These are phyloP conservation scores for Panthera uncia DNA, from an alignment of 2,113 vertebrate genomes.

Conservation along the genomic window DNA sequence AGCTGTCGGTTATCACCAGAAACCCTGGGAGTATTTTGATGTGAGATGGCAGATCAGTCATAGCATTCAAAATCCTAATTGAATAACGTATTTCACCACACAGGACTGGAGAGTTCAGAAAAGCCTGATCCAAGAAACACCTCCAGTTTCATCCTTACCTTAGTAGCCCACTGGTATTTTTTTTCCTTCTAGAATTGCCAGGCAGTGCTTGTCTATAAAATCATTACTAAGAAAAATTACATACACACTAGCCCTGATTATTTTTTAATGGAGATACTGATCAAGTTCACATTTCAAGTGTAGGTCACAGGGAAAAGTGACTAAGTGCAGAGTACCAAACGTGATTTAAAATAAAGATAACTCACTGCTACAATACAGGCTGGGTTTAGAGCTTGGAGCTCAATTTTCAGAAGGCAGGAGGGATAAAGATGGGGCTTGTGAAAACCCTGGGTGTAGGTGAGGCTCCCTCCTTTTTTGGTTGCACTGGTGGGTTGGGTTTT, in stretches of 20 bases:
- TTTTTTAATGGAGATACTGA: conserved; percentile 90
- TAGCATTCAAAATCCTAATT: not conserved
- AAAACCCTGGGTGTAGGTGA: not conserved
- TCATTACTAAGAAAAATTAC: conserved; percentile 57
- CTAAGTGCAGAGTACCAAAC: conserved; percentile 83
- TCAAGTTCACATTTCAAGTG: conserved; percentile 86
- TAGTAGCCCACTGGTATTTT: not conserved
- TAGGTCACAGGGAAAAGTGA: conserved; percentile 81
- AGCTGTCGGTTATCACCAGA: not conserved
- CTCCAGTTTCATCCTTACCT: not conserved
- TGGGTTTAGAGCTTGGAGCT: conserved; percentile 70
- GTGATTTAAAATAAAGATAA: conserved; percentile 73
- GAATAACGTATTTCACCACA: not conserved
- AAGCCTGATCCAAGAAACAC: not conserved
- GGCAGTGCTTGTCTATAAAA: not conserved
- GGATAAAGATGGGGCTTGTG: not conserved
- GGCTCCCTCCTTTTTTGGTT: not conserved
- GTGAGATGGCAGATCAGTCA: not conserved
- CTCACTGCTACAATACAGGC: conserved; percentile 80
- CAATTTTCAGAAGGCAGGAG: not conserved
- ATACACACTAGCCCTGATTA: conserved; percentile 75
- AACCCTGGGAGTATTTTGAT: not conserved
- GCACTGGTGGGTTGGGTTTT: not conserved
- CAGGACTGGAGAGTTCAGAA: not conserved
- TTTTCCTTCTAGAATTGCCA: not conserved